Evolutionary conservation across 2,797 vertebrate genomes (phyloP), one percentile per base, ranked within the genome.

Genomic region (Platalea minor): DNA sequence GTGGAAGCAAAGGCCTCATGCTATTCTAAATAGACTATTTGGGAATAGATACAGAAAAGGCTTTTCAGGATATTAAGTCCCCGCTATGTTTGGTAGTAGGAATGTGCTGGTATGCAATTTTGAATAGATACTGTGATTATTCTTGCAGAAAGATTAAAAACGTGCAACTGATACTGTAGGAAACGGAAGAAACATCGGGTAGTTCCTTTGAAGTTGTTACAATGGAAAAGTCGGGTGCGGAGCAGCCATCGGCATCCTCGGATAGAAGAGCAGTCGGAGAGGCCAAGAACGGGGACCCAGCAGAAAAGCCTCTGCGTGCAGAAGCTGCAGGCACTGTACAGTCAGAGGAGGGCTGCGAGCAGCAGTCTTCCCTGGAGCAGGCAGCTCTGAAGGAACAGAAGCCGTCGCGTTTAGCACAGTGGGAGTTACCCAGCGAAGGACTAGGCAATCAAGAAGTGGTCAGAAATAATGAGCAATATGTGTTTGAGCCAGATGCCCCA

Each of bases 111-210:
- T 24, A 11, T 31, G 24, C 21, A 9, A 5, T 72, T 78, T 83
- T 43, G 64, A 88, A 59, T 25, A 74, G n/a, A 13, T 41, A 10
- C 43, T 69, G 39, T 54, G 20, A 17, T 87, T 78, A 23, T 85
- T 91, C 31, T 89, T 87, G 54, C 77, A 81, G 73, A 41, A 83
- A 65, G 24, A 35, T 90, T 85, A 33, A 83, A 88, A 69, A 31
- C 1, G 1, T 25, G 39, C 29, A 43, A 39, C 56, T 13, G 61
- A 14, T 61, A 14, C 48, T 76, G 88, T 65, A 97, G 92, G 69
- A 91, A 79, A 98, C 98, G 97, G 97, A 97, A 89, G 91, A 74
- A 45, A 13, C 37, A 1, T n/a, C 4, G 4, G 51, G 15, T 24
- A 24, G 35, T 72, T 29, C 46, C 61, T 37, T 45, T 46, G 43